These are phyloP conservation scores for Poicephalus gulielmi DNA, from an alignment of 2,113 vertebrate genomes.

Conservation along the genomic window DNA sequence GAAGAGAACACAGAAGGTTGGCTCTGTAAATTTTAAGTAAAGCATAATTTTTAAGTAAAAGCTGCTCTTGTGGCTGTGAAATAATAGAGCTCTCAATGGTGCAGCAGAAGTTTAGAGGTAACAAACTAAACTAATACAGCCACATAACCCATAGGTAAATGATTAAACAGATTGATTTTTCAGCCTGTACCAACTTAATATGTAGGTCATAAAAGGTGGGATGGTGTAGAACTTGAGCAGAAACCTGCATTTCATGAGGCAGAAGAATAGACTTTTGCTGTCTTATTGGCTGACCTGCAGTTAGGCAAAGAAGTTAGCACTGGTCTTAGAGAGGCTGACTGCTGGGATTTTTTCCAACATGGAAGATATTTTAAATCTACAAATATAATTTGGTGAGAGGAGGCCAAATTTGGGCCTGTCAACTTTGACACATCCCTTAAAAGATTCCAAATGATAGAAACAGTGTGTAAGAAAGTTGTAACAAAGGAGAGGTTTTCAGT, in stretches of 20 bases:
- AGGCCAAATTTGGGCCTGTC: constrained; percentile 78
- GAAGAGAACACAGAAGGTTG: not conserved
- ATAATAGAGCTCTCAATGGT: not conserved
- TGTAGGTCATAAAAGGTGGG: not conserved
- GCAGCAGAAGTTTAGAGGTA: not conserved
- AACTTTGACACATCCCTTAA: constrained; percentile 70
- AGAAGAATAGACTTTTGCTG: not conserved
- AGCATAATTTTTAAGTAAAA: not conserved
- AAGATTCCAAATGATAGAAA: constrained; percentile 72
- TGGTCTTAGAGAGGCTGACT: constrained; percentile 32
- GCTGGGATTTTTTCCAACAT: constrained; percentile 35
- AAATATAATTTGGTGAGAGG: constrained; percentile 71
- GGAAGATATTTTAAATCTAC: constrained; percentile 64
- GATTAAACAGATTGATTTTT: not conserved
- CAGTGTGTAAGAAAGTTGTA: constrained; percentile 69
- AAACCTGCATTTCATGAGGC: not conserved
- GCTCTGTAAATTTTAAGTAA: not conserved
- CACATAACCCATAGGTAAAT: not conserved
- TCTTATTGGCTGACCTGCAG: not conserved
- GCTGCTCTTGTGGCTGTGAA: not conserved
- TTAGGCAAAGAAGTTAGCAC: not conserved
- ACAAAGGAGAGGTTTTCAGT: constrained; percentile 74
- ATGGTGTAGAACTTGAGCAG: not conserved
- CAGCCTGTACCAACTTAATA: not conserved
- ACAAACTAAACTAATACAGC: not conserved